A percentile compares a stretch with the other conserved stretches of the same genome.
These are phyloP conservation scores for Romanogobio albipinnatus DNA, from an alignment of 2,113 vertebrate genomes.

Conservation along the genomic window DNA sequence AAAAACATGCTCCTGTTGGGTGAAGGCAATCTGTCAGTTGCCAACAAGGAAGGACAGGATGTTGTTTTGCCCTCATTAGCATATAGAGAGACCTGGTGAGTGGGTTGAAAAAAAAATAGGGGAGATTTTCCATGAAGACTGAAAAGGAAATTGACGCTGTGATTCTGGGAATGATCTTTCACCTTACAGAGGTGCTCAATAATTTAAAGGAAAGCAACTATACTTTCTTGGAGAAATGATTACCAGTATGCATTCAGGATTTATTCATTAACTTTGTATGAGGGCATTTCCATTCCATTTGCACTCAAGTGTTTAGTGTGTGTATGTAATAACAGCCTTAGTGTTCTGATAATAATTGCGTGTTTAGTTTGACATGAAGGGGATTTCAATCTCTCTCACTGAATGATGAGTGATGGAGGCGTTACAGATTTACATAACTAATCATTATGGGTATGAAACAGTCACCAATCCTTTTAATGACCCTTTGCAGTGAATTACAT, in stretches of 20 bases:
- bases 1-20: not conserved
- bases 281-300: not conserved
- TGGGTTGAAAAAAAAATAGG: not conserved
- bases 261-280: slow-evolving; percentile 2
- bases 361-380: slow-evolving; percentile 5
- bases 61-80: slow-evolving; percentile 26
- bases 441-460: not conserved
- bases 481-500: slow-evolving; percentile 13
- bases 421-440: slow-evolving; percentile 13
- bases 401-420: slow-evolving; percentile 27
- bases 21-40: slow-evolving; percentile 1
- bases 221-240: not conserved
- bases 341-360: slow-evolving; percentile 16
- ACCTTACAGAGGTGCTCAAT: not conserved
- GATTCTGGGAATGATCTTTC: slow-evolving; percentile 2
- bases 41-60: slow-evolving; percentile 17
- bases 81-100: slow-evolving; percentile 19
- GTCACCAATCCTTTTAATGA: slow-evolving; percentile 12
- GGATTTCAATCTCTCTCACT: not conserved
- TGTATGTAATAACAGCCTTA: not conserved
- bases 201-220: not conserved
- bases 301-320: not conserved
- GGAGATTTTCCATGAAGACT: not conserved
- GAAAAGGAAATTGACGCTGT: not conserved
- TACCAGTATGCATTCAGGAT: slow-evolving; percentile 2